These are phyloP conservation scores for Actenoides hombroni DNA, from an alignment of 2,113 vertebrate species.

Conservation along the genomic window DNA sequence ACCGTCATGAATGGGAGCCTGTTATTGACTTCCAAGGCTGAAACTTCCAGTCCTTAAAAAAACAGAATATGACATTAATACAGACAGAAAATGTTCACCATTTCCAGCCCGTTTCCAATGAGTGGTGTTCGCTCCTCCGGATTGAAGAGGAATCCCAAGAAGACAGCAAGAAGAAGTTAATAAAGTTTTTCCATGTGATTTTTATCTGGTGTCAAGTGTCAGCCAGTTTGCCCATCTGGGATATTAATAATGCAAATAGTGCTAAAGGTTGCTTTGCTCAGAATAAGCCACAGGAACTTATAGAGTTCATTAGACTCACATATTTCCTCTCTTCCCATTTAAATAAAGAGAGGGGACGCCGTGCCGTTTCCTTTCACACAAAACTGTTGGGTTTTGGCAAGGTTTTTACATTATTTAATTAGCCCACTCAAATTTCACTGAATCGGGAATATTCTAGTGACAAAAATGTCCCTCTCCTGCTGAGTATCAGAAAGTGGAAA, in stretches of 20 bases:
- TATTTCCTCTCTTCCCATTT: constrained; percentile 22
- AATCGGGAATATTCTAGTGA: constrained; percentile 54
- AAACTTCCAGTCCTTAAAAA: neutral
- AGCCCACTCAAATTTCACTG: constrained; percentile 60
- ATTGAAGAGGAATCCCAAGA: neutral
- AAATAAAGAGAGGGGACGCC: neutral
- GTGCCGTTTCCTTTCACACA: constrained; percentile 4
- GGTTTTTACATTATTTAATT: constrained; percentile 61
- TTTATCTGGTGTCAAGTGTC: constrained; percentile 44
- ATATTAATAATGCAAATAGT: constrained; percentile 65
- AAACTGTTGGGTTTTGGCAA: constrained; percentile 42
- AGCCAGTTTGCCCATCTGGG: constrained; percentile 45
- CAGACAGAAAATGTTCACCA: neutral
- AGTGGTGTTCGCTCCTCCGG: neutral
- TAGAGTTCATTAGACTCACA: constrained; percentile 50
- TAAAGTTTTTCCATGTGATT: constrained; percentile 21
- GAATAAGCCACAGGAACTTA: constrained; percentile 50
- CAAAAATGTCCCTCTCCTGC: constrained; percentile 55
- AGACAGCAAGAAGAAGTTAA: constrained; percentile 36
- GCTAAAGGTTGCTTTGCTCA: constrained; percentile 37
- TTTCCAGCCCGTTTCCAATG: neutral
- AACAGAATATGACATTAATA: neutral
- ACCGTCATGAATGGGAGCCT: neutral
- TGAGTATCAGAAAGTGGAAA: constrained; percentile 58
- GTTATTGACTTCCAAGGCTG: neutral